Base-by-base conservation (phyloP, 2,888 invertebrate species). In the Caenorhabditis parvicauda region DNA sequence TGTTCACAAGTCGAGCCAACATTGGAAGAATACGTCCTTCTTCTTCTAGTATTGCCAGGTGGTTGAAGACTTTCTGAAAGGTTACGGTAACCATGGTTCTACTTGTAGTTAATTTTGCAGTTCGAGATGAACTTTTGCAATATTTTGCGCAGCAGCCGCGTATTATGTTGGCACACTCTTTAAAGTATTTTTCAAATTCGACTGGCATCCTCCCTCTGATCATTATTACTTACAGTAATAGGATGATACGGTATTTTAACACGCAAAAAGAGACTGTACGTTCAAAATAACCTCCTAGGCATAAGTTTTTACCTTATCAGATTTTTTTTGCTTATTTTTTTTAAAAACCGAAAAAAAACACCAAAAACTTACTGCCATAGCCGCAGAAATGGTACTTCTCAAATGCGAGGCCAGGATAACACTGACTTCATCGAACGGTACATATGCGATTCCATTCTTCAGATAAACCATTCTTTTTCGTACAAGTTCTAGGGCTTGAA, bases 401-500 rank as follows among this genome's bases (percentile, higher is more conserved):
- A 89, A 92, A 67, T 88, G 87, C 3, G 89, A 87, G 28, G 88
- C 86, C 41, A 98, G 86, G 46, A 95, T 88, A 6, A 90, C 89
- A 44, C 90, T 87, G 72, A 98, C 87, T 74, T 95, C 94, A 66
- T 86, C 86, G 59, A 88, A 87, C 0, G 91, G 89, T 44, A 96
- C 88, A 82, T 89, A 96, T 1, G 93, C 95, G 82, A 85, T 89
- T 3, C 98, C 96, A 53, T 84, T 84, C 70, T 86, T 86, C 0
- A 98, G 78, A 77, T 87, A 92, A 3, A 92, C 90, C 82, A 87
- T 88, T 61, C 94, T 87, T 14, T 83, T 83, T 77, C 86, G 87
- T 1, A 98, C 88, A 67, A 96, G 85, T 79, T 94, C 92, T 22
- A 89, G 82, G 0, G 92, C 95, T 82, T 92, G 89, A 50, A 86